Evolutionary conservation across 2,888 invertebrate species (phyloP), one percentile per base, ranked within the genome.

Genomic region (Drosophila fulvimacula): DNA sequence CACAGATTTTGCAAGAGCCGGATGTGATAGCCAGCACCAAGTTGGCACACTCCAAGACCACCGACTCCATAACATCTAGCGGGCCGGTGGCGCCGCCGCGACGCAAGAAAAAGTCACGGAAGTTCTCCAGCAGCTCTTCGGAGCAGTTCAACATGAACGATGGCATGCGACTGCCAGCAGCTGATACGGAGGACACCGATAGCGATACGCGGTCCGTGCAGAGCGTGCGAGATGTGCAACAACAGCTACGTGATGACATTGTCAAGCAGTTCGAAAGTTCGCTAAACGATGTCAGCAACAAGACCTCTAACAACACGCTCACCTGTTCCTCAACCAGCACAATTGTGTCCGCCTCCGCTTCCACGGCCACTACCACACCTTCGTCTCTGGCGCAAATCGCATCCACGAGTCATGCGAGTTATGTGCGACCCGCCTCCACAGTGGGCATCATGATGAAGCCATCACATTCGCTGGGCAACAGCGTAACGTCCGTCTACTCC

Each of bases 1-100:
- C 60, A 88, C 92, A 65, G 27, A 90, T 92, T 49, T 76, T 92
- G 24, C 93, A 93, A 76, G 98, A 98, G 92, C 98, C 98, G 3
- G 98, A 98, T 93, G 97, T 98, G 88, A 97, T 98, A 82, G 97
- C 97, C 66, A 98, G 98, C 93, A 97, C 98, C 73, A 98, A 98
- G 91, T 93, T 95, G 64, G 92, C 93, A 73, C 92, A 92, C 76
- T 92, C 93, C 17, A 93, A 92, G 85, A 93, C 92, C 69, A 92
- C 91, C 3, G 93, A 93, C 69, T 93, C 92, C 38, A 91, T 92
- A 62, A 90, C 91, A 27, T 93, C 93, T 7, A 91, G 91, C 55
- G 93, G 92, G 38, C 96, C 96, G 5, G 93, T 96, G 41, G 95
- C 97, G 60, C 97, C 97, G 68, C 97, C 97, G 0, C 93, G 97